Percentiles rank a stretch among this genome's conserved stretches.
Conservation (phyloP, 2,113 vertebrate species). For the Chamaetylas fuelleborni region DNA sequence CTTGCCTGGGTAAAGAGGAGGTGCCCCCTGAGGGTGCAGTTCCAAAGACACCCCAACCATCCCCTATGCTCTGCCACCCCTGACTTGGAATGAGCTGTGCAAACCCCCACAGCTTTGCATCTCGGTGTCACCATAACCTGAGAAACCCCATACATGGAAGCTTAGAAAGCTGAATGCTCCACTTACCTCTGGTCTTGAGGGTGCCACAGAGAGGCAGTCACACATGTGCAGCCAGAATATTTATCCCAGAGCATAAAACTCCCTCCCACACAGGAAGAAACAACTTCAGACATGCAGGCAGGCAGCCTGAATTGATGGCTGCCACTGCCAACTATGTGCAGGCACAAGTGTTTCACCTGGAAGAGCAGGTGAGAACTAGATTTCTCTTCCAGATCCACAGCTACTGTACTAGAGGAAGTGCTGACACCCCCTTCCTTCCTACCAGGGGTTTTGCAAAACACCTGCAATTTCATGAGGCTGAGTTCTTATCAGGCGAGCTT, state of each 20-base stretch:
- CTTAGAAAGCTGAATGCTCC: not conserved
- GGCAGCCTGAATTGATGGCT: not conserved
- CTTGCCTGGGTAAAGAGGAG: not conserved
- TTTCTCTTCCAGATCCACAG: not conserved
- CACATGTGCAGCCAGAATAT: accelerated
- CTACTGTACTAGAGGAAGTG: not conserved
- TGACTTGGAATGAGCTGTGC: not conserved
- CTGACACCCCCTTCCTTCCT: not conserved
- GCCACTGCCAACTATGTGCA: accelerated
- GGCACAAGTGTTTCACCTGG: not conserved
- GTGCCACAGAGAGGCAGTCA: not conserved
- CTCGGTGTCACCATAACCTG: not conserved
- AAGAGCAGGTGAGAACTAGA: not conserved
- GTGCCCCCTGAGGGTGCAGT: not conserved
- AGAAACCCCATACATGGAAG: accelerated
- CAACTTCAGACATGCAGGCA: not conserved
- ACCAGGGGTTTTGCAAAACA: not conserved
- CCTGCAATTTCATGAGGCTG: not conserved
- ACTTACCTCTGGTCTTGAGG: not conserved
- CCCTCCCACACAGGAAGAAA: not conserved
- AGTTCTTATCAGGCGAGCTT: not conserved
- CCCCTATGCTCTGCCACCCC: accelerated
- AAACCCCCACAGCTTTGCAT: not conserved
- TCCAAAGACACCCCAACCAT: not conserved
- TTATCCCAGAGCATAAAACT: not conserved